phyloP scores from a whole-genome alignment of 2,888 invertebrate species.

The Diadegma fenestrale region DNA sequence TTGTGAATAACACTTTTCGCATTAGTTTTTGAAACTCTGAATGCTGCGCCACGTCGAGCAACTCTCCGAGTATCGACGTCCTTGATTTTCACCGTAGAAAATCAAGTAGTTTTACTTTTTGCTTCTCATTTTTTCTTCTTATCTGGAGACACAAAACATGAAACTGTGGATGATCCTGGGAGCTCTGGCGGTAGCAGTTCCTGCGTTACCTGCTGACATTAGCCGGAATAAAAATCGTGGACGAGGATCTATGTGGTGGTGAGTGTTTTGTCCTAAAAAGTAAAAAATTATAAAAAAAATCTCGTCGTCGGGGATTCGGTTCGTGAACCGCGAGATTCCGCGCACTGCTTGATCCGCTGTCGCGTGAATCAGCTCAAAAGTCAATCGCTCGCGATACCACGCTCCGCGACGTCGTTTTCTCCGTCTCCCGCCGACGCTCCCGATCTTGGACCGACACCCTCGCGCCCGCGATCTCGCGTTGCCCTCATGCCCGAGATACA shows the following conservation, averaged over 20 bases:
- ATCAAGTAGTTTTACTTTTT: neutral
- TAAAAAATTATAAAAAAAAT: slow-evolving; percentile 9
- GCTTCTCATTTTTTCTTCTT: neutral
- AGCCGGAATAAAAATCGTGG: slow-evolving; percentile 88
- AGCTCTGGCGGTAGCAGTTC: slow-evolving; percentile 86
- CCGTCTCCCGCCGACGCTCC: slow-evolving; percentile 11
- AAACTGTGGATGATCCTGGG: slow-evolving; percentile 83
- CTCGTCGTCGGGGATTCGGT: slow-evolving; percentile 6
- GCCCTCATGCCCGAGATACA: slow-evolving; percentile 23
- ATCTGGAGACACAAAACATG: slow-evolving; percentile 72
- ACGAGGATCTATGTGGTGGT: slow-evolving; percentile 97
- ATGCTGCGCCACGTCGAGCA: slow-evolving; percentile 46
- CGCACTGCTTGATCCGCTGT: slow-evolving; percentile 19
- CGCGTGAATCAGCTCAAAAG: slow-evolving; percentile 60
- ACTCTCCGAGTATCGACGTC: slow-evolving; percentile 62
- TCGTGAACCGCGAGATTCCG: neutral
- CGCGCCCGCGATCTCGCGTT: slow-evolving; percentile 41
- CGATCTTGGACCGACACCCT: slow-evolving; percentile 9
- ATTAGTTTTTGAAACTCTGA: neutral
- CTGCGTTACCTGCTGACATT: slow-evolving; percentile 84
- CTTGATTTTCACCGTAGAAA: neutral
- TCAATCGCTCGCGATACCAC: slow-evolving; percentile 60
- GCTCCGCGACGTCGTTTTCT: slow-evolving; percentile 63
- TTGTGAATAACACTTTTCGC: slow-evolving; percentile 27
- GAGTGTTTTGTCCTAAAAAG: slow-evolving; percentile 82